Base-by-base conservation (phyloP, 2,113 vertebrate genomes). In the Copsychus sechellarum region DNA sequence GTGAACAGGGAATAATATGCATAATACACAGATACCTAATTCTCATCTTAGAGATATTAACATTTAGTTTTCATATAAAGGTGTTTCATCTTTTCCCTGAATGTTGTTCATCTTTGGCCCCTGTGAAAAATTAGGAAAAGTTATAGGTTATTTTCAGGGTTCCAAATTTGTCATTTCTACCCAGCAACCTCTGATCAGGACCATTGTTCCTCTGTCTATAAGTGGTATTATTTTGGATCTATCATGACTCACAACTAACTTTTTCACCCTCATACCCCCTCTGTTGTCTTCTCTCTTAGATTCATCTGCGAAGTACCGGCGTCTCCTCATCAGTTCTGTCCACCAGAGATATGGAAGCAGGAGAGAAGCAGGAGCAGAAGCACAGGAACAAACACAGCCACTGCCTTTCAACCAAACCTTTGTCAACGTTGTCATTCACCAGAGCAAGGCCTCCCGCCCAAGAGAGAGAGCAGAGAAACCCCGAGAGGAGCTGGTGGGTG, bases 341-440 rank as follows among this genome's bases (percentile, higher is more conserved):
- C 7, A 8, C 90, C 95, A 83, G 89, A 98, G 96, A 24, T 98
- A 98, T 3, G 50, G 96, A 12, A 69, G 40, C 8, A 58, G 24
- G 25, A 91, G 90, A 70, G 88, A 71, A 42, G 47, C 21, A 25
- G 64, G 94, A 88, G 81, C 84, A 47, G 43, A 17, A 67, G 50
- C 56, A 15, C 67, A 88, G 4, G 56, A 40, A 5, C 94, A 98
- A 36, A 90, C 90, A 6, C 97, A 70, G 31, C 93, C 95, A 0
- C 85, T 95, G 8, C 23, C 94, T 58, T 97, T 98, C 83, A 97
- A 96, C 26, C 97, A 98, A 28, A 86, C 96, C 43, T 98, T 98
- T 86, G 83, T 99, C 34, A 97, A 96, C 43, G 91, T 98, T 2
- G 96, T 98, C 74, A 96, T 97, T 26, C 95, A 43, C 3, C 95